Evolutionary conservation across 1,140 invertebrate species (phyloP).

Genomic region (Drosophila punjabiensis): DNA sequence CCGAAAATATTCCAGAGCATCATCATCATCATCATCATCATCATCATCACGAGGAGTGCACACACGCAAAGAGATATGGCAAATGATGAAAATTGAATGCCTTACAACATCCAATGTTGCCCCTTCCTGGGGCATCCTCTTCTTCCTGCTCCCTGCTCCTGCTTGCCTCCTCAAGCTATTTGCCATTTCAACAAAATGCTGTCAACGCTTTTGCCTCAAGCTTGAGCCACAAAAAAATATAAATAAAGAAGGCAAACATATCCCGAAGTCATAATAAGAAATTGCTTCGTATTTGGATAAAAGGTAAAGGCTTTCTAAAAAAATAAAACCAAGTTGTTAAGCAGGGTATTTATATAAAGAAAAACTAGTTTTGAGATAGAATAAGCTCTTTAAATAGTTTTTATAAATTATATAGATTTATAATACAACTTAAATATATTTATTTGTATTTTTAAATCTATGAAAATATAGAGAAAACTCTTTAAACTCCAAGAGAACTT

Average conservation of each 20-base stretch:
- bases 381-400: not conserved
- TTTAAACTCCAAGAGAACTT: no score
- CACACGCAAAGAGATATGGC: conserved; percentile 12
- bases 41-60: not conserved
- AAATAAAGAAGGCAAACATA: conserved; percentile 15
- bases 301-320: not conserved
- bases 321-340: not conserved
- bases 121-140: not conserved
- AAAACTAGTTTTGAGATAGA: not conserved
- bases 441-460: not conserved
- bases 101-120: conserved; percentile 58
- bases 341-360: not conserved
- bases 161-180: conserved; percentile 34
- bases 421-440: not conserved
- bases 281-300: not conserved
- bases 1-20: conserved; percentile 46
- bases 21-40: conserved; percentile 1
- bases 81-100: conserved; percentile 77
- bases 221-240: conserved; percentile 27
- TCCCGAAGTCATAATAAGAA: conserved; percentile 15
- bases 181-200: conserved; percentile 71
- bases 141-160: conserved; percentile 42
- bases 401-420: not conserved
- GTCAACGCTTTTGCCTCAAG: conserved; percentile 62
- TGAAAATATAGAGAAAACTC: no score